These are phyloP conservation scores for Acrobasis repandana DNA, from an alignment of 2,888 invertebrate genomes.

Conservation along the genomic window DNA sequence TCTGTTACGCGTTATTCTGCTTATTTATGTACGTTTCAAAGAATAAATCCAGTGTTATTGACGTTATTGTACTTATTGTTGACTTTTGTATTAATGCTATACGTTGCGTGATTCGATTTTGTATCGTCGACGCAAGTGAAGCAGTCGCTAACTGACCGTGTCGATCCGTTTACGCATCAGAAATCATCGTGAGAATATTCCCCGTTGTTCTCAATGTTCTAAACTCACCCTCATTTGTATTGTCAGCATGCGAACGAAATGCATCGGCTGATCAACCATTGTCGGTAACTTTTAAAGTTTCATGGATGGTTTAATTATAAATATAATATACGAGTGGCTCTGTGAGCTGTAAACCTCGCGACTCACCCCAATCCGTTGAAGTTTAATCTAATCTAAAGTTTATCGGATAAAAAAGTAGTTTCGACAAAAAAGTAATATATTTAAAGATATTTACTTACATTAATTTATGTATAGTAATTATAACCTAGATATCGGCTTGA, in stretches of 20 bases:
- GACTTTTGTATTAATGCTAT: conserved; percentile 33
- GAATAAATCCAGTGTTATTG: conserved; percentile 20
- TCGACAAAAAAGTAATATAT: no score
- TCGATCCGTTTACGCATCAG: conserved; percentile 68
- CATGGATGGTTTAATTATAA: no score
- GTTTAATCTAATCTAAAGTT: no score
- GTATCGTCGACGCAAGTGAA: conserved; percentile 50
- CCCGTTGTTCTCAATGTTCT: conserved; percentile 65
- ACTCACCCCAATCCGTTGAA: no score
- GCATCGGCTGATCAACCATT: conserved; percentile 6
- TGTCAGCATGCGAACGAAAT: conserved; percentile 38
- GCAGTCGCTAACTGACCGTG: conserved; percentile 68
- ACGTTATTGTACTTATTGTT: no score
- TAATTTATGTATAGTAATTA: conserved; percentile 34
- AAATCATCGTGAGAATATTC: conserved; percentile 73
- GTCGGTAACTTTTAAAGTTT: conserved; percentile 17
- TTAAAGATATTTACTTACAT: no score
- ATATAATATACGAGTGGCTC: no score
- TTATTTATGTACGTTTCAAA: conserved; percentile 7
- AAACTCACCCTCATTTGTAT: conserved; percentile 60
- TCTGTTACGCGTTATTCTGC: background rate
- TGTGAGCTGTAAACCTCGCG: no score
- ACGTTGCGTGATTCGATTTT: conserved; percentile 57
- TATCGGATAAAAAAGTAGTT: no score
- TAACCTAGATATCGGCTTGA: conserved; percentile 58